Conservation (phyloP, 2,113 vertebrate genomes). For the Sinocyclocheilus rhinocerous region DNA sequence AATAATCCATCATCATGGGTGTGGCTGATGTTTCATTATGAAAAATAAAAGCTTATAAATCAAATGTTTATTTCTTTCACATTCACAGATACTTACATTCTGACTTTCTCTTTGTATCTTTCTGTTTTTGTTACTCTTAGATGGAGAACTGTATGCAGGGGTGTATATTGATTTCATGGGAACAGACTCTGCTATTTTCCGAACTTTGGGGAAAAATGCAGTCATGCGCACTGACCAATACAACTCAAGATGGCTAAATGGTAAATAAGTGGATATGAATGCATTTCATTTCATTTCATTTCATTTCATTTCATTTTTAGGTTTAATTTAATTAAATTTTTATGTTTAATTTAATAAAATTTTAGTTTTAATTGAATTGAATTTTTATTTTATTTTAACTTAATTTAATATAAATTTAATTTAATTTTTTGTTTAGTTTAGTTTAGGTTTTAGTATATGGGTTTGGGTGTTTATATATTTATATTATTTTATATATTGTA, state of each 20-base stretch:
- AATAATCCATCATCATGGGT: not conserved
- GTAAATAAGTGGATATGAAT: conserved; percentile 67
- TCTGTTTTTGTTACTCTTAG: conserved; percentile 71
- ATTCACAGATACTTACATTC: not conserved
- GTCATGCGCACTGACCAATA: conserved; percentile 99
- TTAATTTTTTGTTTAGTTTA: not conserved
- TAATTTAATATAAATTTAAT: too few relatives aligned
- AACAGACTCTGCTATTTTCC: conserved; percentile 96
- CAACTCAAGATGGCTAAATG: conserved; percentile 98
- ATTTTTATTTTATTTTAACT: too few relatives aligned
- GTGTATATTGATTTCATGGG: conserved; percentile 99
- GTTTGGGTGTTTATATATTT: too few relatives aligned
- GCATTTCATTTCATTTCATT: not conserved
- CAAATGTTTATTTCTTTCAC: conserved; percentile 22
- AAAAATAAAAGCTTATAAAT: conserved; percentile 48
- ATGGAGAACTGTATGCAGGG: conserved; percentile 94
- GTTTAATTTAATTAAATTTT: too few relatives aligned
- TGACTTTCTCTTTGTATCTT: not conserved
- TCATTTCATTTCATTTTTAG: too few relatives aligned
- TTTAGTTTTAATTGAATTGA: too few relatives aligned
- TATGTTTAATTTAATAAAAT: too few relatives aligned
- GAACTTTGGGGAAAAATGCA: conserved; percentile 92
- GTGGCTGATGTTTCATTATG: conserved; percentile 56
- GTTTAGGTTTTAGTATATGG: not conserved
- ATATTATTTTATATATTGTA: not conserved